Evolutionary conservation across 1,140 invertebrate species (phyloP).

Genomic region (Heliothis virescens): DNA sequence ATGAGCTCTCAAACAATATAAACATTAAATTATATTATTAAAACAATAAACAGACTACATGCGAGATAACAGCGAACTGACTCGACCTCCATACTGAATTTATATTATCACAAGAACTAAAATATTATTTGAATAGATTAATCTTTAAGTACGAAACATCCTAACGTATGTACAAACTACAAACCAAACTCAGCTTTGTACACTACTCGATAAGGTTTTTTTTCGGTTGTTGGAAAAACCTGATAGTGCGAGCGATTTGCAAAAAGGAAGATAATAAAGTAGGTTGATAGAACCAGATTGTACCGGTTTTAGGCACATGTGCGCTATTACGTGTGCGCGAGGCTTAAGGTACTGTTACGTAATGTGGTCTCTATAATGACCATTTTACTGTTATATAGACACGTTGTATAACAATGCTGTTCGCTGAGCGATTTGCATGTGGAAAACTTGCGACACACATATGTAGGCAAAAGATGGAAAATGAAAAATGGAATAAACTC

Average conservation of each 20-base stretch:
- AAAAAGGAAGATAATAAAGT: constrained; percentile 73
- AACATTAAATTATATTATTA: constrained; percentile 42
- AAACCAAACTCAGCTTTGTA: constrained; percentile 32
- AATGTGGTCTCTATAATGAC: not conserved
- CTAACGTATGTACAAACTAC: not conserved
- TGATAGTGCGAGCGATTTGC: constrained; percentile 61
- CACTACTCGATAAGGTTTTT: constrained; percentile 8
- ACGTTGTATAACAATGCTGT: not conserved
- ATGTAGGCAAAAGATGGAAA: not conserved
- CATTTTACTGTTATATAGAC: not conserved
- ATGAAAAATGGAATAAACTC: too few species aligned
- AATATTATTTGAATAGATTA: constrained; percentile 68
- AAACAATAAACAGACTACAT: constrained; percentile 54
- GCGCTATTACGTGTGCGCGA: constrained; percentile 53
- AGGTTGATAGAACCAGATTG: constrained; percentile 63
- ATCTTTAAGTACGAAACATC: constrained; percentile 38
- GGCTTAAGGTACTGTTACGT: constrained; percentile 36
- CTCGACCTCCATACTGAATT: constrained; percentile 65
- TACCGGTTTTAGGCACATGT: constrained; percentile 54
- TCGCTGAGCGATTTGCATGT: constrained; percentile 12
- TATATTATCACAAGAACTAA: constrained; percentile 62
- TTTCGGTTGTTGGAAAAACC: constrained; percentile 22
- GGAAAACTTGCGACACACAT: not conserved
- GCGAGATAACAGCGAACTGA: constrained; percentile 58
- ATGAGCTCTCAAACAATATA: constrained; percentile 16